Conservation (phyloP, 2,888 invertebrate genomes). For the Pogonocherus hispidulus region DNA sequence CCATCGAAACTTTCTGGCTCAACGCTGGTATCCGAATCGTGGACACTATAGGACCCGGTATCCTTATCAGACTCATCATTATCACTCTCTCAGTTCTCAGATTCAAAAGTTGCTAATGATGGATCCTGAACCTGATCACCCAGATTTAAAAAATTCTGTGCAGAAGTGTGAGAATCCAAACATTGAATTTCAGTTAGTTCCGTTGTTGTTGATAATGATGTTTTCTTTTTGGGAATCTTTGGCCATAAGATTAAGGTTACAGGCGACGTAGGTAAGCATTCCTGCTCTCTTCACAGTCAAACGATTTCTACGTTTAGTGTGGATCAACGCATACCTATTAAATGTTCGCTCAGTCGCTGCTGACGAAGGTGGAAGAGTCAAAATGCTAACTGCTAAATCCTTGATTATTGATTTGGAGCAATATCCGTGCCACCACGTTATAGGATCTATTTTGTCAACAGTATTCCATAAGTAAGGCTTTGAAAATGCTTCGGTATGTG, state of each 20-base stretch:
- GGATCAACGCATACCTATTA: slow-evolving; percentile 26
- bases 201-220: slow-evolving; percentile 12
- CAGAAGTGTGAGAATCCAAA: slow-evolving; percentile 22
- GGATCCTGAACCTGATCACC: slow-evolving; percentile 24
- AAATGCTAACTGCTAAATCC: slow-evolving; percentile 24
- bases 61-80: slow-evolving; percentile 20
- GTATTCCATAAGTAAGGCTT: too few relatives aligned
- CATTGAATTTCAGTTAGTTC: slow-evolving; percentile 22
- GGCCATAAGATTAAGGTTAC: slow-evolving; percentile 26
- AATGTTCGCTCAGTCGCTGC: slow-evolving; percentile 29
- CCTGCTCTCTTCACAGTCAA: slow-evolving; percentile 27
- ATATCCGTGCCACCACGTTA: slow-evolving; percentile 30
- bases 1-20: slow-evolving; percentile 22
- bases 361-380: slow-evolving; percentile 28
- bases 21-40: slow-evolving; percentile 15
- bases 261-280: slow-evolving; percentile 23
- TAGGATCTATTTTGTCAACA: too few relatives aligned
- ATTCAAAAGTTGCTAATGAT: slow-evolving; percentile 26
- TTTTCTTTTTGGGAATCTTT: slow-evolving; percentile 8
- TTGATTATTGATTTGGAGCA: slow-evolving; percentile 23
- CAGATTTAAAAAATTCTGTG: slow-evolving; percentile 25
- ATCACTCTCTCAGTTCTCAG: slow-evolving; percentile 23
- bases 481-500: too few relatives aligned
- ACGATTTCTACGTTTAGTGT: slow-evolving; percentile 23
- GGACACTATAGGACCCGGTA: slow-evolving; percentile 25